A percentile compares a stretch with the other conserved stretches of the same genome.
Evolutionary conservation across 2,888 invertebrate genomes (phyloP).

Genomic region (Eurois occulta): DNA sequence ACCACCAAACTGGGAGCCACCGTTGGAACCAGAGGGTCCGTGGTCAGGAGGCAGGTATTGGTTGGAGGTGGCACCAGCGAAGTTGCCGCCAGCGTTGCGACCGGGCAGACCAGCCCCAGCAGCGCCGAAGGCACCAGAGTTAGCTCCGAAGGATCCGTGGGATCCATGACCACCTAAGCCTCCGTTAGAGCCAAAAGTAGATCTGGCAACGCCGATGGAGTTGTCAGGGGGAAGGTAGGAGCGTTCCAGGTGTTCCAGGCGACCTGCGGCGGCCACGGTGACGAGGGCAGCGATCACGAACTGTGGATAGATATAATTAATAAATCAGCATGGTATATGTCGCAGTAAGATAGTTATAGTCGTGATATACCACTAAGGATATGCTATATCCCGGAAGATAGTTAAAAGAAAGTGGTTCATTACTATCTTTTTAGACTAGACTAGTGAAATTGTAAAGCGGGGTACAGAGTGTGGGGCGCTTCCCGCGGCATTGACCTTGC

Average conservation of each 20-base stretch:
- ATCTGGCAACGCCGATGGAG: conserved; percentile 42
- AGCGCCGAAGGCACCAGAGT: conserved; percentile 52
- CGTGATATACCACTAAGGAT: no score
- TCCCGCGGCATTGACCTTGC: not conserved
- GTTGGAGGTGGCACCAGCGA: conserved; percentile 80
- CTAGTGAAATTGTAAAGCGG: not conserved
- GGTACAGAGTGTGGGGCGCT: not conserved
- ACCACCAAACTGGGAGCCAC: conserved; percentile 59
- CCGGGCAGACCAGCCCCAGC: conserved; percentile 36
- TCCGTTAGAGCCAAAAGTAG: conserved; percentile 56
- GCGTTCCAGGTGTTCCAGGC: conserved; percentile 85
- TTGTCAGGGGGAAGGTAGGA: conserved; percentile 83
- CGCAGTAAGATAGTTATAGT: no score
- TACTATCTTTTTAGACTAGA: not conserved
- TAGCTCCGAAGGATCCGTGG: conserved; percentile 61
- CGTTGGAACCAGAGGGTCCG: conserved; percentile 70
- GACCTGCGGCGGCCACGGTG: conserved; percentile 81
- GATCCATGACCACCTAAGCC: conserved; percentile 43
- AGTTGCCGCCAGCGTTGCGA: conserved; percentile 61
- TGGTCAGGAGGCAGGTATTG: conserved; percentile 86
- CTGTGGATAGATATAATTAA: conserved; percentile 66
- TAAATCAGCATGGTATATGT: not conserved
- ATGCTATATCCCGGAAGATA: no score
- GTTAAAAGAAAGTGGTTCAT: not conserved
- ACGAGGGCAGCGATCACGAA: conserved; percentile 82